These are phyloP conservation scores for Smithornis capensis DNA, from an alignment of 2,113 vertebrate species.

Conservation along the genomic window DNA sequence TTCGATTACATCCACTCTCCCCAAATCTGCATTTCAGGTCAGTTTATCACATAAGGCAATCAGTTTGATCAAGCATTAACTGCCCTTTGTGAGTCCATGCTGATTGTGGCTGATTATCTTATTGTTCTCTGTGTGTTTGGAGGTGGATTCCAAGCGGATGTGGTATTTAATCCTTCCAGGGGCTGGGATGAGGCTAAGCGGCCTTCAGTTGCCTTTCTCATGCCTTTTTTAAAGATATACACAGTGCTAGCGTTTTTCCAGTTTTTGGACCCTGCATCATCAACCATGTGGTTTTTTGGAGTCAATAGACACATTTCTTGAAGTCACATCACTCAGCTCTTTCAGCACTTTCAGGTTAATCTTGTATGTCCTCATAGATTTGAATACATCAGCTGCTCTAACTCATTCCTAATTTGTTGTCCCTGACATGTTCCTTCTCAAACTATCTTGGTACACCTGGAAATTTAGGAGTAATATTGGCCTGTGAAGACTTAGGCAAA, in stretches of 20 bases:
- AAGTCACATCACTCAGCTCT: not conserved
- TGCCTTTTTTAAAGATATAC: not conserved
- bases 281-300: not conserved
- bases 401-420: not conserved
- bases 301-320: not conserved
- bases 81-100: not conserved
- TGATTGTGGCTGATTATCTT: not conserved
- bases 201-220: not conserved
- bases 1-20: conserved; percentile 1
- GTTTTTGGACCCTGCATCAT: not conserved
- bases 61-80: not conserved
- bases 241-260: not conserved
- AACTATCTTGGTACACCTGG: not conserved
- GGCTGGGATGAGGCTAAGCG: not conserved
- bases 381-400: not conserved
- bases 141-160: conserved; percentile 6
- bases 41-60: not conserved
- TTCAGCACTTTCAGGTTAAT: not conserved
- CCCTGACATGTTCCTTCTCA: not conserved
- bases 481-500: not conserved
- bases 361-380: not conserved
- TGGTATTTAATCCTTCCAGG: not conserved
- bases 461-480: not conserved
- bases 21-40: conserved; percentile 5
- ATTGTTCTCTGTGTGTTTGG: not conserved